These are phyloP conservation scores for Charadrius vociferus DNA, from an alignment of 2,113 vertebrate genomes.

Conservation along the genomic window DNA sequence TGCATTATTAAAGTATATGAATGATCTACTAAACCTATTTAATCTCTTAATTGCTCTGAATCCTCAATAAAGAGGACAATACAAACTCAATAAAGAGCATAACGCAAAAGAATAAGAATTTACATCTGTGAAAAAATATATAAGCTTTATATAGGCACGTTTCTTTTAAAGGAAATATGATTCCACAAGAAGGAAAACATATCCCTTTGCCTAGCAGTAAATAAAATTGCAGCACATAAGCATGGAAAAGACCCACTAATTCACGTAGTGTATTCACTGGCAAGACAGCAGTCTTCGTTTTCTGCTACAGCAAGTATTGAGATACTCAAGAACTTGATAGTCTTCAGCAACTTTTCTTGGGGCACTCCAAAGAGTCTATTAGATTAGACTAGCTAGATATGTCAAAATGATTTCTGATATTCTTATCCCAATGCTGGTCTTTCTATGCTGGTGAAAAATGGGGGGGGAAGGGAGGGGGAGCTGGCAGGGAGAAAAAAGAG, in stretches of 20 bases:
- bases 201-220: not conserved
- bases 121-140: not conserved
- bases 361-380: not conserved
- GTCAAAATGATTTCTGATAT: not conserved
- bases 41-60: not conserved
- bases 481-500: not conserved
- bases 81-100: not conserved
- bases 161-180: not conserved
- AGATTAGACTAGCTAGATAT: not conserved
- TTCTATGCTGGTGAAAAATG: not conserved
- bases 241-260: not conserved
- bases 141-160: not conserved
- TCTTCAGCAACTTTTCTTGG: not conserved
- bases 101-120: not conserved
- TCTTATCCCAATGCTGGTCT: not conserved
- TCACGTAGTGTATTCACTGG: not conserved
- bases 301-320: not conserved
- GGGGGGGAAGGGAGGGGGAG: fast-evolving
- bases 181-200: not conserved
- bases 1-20: not conserved
- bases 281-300: not conserved
- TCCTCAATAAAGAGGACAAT: not conserved
- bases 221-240: not conserved
- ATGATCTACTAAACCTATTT: not conserved
- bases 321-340: not conserved